Conservation (phyloP, 92 coral and sea anemone genomes). For the Diadumene lineata region DNA sequence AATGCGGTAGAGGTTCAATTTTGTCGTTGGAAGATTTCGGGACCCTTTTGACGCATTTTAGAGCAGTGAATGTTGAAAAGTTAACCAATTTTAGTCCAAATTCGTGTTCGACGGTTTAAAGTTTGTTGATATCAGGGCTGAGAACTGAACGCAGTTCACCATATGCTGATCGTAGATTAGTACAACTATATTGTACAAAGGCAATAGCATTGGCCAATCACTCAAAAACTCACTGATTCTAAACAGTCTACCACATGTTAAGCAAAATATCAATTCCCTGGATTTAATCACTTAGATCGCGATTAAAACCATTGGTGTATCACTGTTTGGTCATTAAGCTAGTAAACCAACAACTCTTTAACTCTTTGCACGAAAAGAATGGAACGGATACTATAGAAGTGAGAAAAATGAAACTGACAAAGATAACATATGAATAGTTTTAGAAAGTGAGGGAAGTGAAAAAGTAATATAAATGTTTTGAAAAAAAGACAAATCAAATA, state of each 20-base stretch:
- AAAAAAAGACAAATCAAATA: too few species aligned
- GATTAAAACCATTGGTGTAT: neutral
- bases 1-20: neutral
- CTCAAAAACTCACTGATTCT: neutral
- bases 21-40: neutral
- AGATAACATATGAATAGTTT: too few species aligned
- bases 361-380: too few species aligned
- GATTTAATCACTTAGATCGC: slow-evolving; percentile 2
- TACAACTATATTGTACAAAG: neutral
- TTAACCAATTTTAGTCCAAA: neutral
- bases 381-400: too few species aligned
- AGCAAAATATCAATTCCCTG: slow-evolving; percentile 15
- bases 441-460: too few species aligned
- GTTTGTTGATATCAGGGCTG: neutral
- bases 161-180: slow-evolving; percentile 15
- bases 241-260: slow-evolving; percentile 2
- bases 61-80: neutral
- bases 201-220: slow-evolving; percentile 24
- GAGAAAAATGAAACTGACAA: too few species aligned
- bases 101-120: neutral
- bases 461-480: too few species aligned
- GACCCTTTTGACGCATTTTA: neutral
- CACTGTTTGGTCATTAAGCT: neutral
- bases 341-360: too few species aligned
- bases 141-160: neutral